These are phyloP conservation scores for Magallana gigas DNA, from an alignment of 1,140 invertebrate species.

Conservation along the genomic window DNA sequence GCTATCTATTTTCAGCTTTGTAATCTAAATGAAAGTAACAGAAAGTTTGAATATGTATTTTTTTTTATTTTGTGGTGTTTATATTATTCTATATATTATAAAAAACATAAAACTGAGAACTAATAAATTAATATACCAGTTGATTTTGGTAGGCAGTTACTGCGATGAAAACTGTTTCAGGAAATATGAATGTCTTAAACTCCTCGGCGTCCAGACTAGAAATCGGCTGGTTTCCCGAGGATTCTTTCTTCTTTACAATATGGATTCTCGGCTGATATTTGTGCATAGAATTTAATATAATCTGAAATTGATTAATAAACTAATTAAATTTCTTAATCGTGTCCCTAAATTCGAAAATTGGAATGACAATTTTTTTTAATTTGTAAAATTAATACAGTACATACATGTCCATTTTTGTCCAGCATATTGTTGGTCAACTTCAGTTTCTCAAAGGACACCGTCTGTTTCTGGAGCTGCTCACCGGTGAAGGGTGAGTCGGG, in stretches of 20 bases:
- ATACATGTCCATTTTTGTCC: slow-evolving; percentile 98
- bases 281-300: slow-evolving; percentile 99
- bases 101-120: not conserved
- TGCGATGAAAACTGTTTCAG: slow-evolving; percentile 99
- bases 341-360: not conserved
- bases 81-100: no score
- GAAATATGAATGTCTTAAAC: slow-evolving; percentile 94
- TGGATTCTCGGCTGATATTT: slow-evolving; percentile 98
- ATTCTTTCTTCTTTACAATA: slow-evolving; percentile 83
- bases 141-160: slow-evolving; percentile 99
- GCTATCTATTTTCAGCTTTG: slow-evolving; percentile 94
- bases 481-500: slow-evolving; percentile 98
- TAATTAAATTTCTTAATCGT: not conserved
- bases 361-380: not conserved
- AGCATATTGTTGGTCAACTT: slow-evolving; percentile 99
- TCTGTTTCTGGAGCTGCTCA: slow-evolving; percentile 96
- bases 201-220: slow-evolving; percentile 87
- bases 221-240: slow-evolving; percentile 81
- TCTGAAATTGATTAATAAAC: slow-evolving; percentile 81
- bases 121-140: slow-evolving; percentile 84
- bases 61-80: no score
- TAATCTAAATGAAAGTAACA: slow-evolving; percentile 84
- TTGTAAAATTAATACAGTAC: slow-evolving; percentile 66
- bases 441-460: slow-evolving; percentile 99
- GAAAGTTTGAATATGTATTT: no score